These are phyloP conservation scores for Hyposmocoma kahamanoa DNA, from an alignment of 1,140 invertebrate genomes.

Conservation along the genomic window DNA sequence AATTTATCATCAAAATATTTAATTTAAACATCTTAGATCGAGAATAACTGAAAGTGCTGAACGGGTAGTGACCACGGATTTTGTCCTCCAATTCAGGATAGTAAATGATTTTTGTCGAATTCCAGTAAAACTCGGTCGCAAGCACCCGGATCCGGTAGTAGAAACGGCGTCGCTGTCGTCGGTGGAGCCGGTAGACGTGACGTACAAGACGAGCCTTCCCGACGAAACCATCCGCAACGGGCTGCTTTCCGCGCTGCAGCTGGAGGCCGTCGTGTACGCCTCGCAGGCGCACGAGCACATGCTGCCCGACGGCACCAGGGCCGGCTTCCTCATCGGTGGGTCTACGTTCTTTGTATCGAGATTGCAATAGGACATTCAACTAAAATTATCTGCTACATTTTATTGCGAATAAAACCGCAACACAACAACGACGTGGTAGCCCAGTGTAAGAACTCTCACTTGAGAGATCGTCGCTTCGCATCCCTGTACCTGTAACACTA, in stretches of 20 bases:
- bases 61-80: too few species aligned
- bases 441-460: background rate
- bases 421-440: too few species aligned
- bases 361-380: too few species aligned
- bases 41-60: too few species aligned
- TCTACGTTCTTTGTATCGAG: too few species aligned
- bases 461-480: too few species aligned
- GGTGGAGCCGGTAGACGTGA: slow-evolving; percentile 95
- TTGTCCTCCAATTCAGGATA: too few species aligned
- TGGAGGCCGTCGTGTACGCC: slow-evolving; percentile 97
- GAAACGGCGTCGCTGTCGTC: slow-evolving; percentile 98
- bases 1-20: too few species aligned
- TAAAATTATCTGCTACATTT: too few species aligned
- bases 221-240: slow-evolving; percentile 89
- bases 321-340: slow-evolving; percentile 93
- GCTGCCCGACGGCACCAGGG: slow-evolving; percentile 91
- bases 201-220: slow-evolving; percentile 91
- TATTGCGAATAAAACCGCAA: too few species aligned
- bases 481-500: too few species aligned
- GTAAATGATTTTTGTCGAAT: slow-evolving; percentile 1
- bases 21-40: too few species aligned
- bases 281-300: slow-evolving; percentile 96
- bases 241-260: slow-evolving; percentile 93
- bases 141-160: slow-evolving; percentile 99
- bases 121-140: slow-evolving; percentile 92